Evolutionary conservation across 2,797 vertebrate species (phyloP).

Genomic region (Acestrorhynchus altus): DNA sequence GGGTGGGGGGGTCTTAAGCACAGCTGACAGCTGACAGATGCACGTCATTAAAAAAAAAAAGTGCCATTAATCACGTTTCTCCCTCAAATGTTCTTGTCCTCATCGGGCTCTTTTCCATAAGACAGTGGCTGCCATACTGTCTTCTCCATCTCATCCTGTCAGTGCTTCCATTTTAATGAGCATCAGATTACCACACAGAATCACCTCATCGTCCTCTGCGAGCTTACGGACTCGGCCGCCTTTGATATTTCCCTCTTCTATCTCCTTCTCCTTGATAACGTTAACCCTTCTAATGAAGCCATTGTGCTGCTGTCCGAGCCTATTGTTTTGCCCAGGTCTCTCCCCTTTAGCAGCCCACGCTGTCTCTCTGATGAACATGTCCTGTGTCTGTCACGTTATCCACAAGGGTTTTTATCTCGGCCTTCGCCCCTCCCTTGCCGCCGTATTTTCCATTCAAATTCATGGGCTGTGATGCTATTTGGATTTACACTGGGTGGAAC

Average conservation of each 20-base stretch:
- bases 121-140: conserved; percentile 25
- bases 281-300: conserved; percentile 85
- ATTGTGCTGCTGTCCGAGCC: conserved; percentile 83
- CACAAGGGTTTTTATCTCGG: conserved; percentile 59
- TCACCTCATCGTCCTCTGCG: conserved; percentile 64
- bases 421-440: conserved; percentile 62
- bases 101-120: conserved; percentile 8
- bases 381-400: conserved; percentile 76
- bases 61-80: conserved; percentile 2
- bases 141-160: conserved; percentile 62
- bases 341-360: conserved; percentile 57
- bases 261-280: conserved; percentile 78
- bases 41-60: conserved; percentile 2
- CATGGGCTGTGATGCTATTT: conserved; percentile 77
- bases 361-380: conserved; percentile 78
- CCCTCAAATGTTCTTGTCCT: conserved; percentile 30
- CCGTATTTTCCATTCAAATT: conserved; percentile 78
- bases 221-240: conserved; percentile 68
- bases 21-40: conserved; percentile 13
- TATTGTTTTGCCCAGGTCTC: conserved; percentile 77
- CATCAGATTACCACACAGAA: conserved; percentile 71
- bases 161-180: conserved; percentile 64
- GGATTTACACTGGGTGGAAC: conserved; percentile 74
- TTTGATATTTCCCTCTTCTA: conserved; percentile 80
- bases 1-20: background rate